A percentile compares a stretch with the other conserved stretches of the same genome.
These are phyloP conservation scores for Dallia pectoralis DNA, from an alignment of 2,797 vertebrate genomes.

Conservation along the genomic window DNA sequence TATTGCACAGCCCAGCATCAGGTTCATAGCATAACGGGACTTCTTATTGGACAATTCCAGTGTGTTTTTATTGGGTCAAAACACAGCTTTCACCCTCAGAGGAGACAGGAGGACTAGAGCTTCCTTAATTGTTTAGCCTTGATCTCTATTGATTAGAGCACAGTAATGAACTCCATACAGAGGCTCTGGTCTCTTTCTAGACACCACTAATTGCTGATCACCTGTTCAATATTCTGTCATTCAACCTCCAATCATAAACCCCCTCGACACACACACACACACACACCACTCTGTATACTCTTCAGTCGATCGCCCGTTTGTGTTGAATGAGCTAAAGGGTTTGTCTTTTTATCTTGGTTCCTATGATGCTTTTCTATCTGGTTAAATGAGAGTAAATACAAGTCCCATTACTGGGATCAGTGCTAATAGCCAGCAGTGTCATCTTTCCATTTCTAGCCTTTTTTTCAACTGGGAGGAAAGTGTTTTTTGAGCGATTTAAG, in stretches of 20 bases:
- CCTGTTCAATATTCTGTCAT: conserved; percentile 58
- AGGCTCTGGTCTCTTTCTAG: conserved; percentile 54
- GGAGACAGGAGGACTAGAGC: conserved; percentile 34
- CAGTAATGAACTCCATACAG: conserved; percentile 67
- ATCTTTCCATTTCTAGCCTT: conserved; percentile 40
- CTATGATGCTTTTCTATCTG: neutral
- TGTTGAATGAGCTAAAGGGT: conserved; percentile 37
- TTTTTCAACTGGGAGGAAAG: neutral
- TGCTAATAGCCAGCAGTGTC: neutral
- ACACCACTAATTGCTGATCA: conserved; percentile 60
- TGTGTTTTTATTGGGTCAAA: neutral
- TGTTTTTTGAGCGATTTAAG: conserved; percentile 11
- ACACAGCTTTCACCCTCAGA: conserved; percentile 15
- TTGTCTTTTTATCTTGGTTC: neutral
- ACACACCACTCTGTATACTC: conserved; percentile 34
- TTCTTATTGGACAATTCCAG: neutral
- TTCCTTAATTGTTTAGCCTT: conserved; percentile 54
- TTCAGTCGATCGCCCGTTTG: conserved; percentile 55
- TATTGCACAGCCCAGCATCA: neutral
- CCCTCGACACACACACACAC: conserved; percentile 40
- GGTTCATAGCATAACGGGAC: neutral
- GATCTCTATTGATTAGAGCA: conserved; percentile 57
- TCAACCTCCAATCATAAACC: conserved; percentile 51
- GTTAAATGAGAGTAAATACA: neutral
- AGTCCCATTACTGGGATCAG: conserved; percentile 20